These are phyloP conservation scores for Eupithecia dodoneata DNA, from an alignment of 2,888 invertebrate species.

Conservation along the genomic window DNA sequence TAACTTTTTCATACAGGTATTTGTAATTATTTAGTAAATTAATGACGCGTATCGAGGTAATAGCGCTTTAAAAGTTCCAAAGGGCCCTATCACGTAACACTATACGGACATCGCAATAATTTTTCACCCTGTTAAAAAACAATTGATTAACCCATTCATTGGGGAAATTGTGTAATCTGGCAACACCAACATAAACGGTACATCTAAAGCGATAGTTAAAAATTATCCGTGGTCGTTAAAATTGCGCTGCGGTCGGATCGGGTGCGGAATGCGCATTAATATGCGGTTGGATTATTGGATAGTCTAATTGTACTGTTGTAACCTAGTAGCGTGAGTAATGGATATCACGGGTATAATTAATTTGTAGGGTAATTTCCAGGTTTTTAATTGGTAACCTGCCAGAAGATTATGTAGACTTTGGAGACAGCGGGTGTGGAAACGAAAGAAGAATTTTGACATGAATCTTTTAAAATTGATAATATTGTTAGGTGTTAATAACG, in stretches of 20 bases:
- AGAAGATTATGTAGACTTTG: not conserved
- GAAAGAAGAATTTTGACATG: not conserved
- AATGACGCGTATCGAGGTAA: not conserved
- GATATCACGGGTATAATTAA: not conserved
- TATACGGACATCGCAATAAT: not conserved
- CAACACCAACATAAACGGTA: not conserved
- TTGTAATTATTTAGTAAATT: not conserved
- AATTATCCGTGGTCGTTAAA: slow-evolving; percentile 1
- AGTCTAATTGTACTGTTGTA: not conserved
- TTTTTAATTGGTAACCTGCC: not conserved
- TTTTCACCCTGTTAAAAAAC: not conserved
- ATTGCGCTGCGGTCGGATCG: not conserved
- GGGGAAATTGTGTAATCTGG: not conserved
- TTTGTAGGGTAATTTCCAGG: not conserved
- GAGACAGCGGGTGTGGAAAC: not conserved
- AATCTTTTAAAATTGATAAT: no score
- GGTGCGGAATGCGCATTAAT: slow-evolving; percentile 1
- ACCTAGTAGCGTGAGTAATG: not conserved
- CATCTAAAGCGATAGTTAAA: slow-evolving; percentile 3
- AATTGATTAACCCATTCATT: not conserved
- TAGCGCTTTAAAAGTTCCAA: not conserved
- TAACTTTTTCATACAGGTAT: no score
- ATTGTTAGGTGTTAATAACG: no score
- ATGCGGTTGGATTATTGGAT: not conserved
- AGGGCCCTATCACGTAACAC: not conserved